These are phyloP conservation scores for Sycophaga agraensis DNA, from an alignment of 1,140 invertebrate species.

Conservation along the genomic window DNA sequence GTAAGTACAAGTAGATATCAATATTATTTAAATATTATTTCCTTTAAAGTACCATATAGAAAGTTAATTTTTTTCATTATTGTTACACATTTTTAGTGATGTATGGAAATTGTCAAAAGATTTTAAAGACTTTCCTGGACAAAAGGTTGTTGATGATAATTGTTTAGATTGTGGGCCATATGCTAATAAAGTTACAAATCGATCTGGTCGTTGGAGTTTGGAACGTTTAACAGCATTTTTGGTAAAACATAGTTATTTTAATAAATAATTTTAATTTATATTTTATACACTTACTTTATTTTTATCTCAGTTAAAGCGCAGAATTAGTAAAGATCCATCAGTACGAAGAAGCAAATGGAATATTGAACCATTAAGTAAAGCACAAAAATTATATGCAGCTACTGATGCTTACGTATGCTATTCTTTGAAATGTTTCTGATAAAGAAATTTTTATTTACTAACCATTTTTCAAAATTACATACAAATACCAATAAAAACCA, in stretches of 20 bases:
- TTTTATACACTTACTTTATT: too few species aligned
- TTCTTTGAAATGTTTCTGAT: slow-evolving; percentile 1
- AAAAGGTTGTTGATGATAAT: slow-evolving; percentile 60
- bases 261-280: slow-evolving; percentile 13
- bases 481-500: too few species aligned
- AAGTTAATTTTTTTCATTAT: too few species aligned
- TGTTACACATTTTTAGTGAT: slow-evolving; percentile 54
- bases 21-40: slow-evolving; percentile 17
- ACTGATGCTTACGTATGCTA: slow-evolving; percentile 66
- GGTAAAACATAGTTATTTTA: slow-evolving; percentile 42
- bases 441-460: background rate
- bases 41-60: background rate
- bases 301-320: slow-evolving; percentile 55
- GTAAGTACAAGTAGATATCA: slow-evolving; percentile 47
- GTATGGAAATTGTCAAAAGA: slow-evolving; percentile 65
- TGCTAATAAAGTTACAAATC: slow-evolving; percentile 60
- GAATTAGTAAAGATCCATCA: slow-evolving; percentile 60
- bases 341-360: slow-evolving; percentile 68
- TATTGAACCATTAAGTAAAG: slow-evolving; percentile 58
- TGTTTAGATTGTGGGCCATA: slow-evolving; percentile 63
- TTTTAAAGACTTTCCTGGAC: slow-evolving; percentile 60
- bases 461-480: background rate
- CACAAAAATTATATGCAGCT: slow-evolving; percentile 65
- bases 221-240: slow-evolving; percentile 61
- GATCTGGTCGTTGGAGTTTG: slow-evolving; percentile 64